Base-by-base conservation (phyloP, 2,888 invertebrate genomes). In the Limenitis arthemis region DNA sequence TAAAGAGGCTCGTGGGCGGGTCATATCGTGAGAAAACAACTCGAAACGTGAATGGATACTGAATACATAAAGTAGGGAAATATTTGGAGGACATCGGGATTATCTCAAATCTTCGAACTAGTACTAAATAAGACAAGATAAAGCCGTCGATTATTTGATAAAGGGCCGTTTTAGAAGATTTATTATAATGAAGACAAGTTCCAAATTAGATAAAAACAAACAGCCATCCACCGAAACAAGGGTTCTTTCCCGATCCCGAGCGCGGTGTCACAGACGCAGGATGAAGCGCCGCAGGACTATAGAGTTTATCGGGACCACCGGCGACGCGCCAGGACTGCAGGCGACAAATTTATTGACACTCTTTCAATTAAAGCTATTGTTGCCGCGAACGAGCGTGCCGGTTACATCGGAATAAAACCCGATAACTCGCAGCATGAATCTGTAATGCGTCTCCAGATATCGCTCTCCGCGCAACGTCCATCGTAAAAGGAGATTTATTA, bases 401-500 rank as follows among this genome's bases (percentile, higher is more conserved):
- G 78, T 77, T 82, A 79, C 79, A 81, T 82, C 81, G 79, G 73
- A 79, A 75, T 78, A 79, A 75, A 81, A 80, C 84, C 80, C 73
- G 84, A 86, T 85, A 85, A 83, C 77, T 75, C 75, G 77, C 77
- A 73, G 75, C 78, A 71, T 79, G 81, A 76, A 77, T 78, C 75
- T 73, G 75, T 80, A 78, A 77, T 77, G 78, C 68, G 72, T 56
- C 60, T 70, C 67, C 67, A 72, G 73, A 70, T 82, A 84, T 82
- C 80, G 74, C 69, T 71, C 73, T 76, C 72, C 69, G 70, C 68
- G 74, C 72, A 71, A 69, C 67, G 67, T 68, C 63, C 74, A 75
- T 79, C 72, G 83, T 86, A 84, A 86, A 86, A 85, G 83, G 84
- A 85, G 86, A 86, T 86, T 86, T 86, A 86, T 86, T 85, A 81